phyloP scores from a whole-genome alignment of 1,140 invertebrate genomes.

The Drosophila parvula region DNA sequence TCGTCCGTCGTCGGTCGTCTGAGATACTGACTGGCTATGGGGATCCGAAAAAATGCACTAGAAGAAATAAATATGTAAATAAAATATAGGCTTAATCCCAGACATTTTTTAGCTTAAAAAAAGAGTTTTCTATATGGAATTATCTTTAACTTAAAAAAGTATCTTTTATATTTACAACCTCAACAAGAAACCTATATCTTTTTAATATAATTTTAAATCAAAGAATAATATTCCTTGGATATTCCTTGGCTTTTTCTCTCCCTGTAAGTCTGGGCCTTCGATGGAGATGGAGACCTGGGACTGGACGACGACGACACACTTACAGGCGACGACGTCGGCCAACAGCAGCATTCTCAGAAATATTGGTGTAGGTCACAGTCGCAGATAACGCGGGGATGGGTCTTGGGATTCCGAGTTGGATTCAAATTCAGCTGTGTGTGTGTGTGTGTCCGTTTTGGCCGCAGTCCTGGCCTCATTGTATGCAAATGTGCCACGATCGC shows the following conservation, averaged over 20 bases:
- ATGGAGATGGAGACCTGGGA: slow-evolving; percentile 53
- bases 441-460: slow-evolving; percentile 39
- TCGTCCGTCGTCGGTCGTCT: slow-evolving; percentile 63
- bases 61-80: slow-evolving; percentile 15
- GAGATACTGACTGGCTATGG: slow-evolving; percentile 75
- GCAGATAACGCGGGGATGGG: slow-evolving; percentile 76
- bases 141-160: no score
- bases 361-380: slow-evolving; percentile 84
- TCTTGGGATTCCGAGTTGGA: not conserved
- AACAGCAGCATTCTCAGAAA: slow-evolving; percentile 84
- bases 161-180: not conserved
- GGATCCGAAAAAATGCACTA: slow-evolving; percentile 19
- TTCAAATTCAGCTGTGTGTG: slow-evolving; percentile 7
- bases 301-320: slow-evolving; percentile 76
- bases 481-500: slow-evolving; percentile 83
- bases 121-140: no score
- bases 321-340: slow-evolving; percentile 77
- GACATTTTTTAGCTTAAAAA: not conserved
- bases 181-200: not conserved
- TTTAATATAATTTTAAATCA: not conserved
- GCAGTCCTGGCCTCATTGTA: slow-evolving; percentile 82
- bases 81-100: not conserved
- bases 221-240: not conserved
- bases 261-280: not conserved
- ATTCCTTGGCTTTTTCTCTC: not conserved